Base-by-base conservation (phyloP, 2,888 invertebrate species). In the Actias luna region DNA sequence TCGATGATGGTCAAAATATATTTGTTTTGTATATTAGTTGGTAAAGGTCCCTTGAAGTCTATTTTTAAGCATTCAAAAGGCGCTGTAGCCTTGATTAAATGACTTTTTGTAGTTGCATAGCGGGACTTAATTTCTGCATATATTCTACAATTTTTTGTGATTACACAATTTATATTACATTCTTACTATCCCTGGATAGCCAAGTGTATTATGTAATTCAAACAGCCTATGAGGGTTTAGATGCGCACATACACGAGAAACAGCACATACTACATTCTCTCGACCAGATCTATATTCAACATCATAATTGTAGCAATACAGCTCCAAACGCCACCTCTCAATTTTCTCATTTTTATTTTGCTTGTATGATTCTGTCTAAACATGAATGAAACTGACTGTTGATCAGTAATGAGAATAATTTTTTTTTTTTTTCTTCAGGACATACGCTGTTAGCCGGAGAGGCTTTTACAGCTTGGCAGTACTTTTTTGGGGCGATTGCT, bases 1-100 rank as follows among this genome's bases (percentile, higher is more conserved):
- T 71, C 67, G 3, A 73, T 62, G 10, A 75, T 60, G 8, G 68
- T 68, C 25, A 73, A 59, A 31, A 67, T 59, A 42, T 63, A 65
- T 42, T 22, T 25, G 59, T 68, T 68, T 12, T 36, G 16, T 25
- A 63, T 61, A 58, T 59, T 60, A 14, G 62, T 46, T n/a, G 46
- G 46, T 12, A 46, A 22, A 46, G 46, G 46, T 46, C 46, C 46
- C 14, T 46, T 46, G 22, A 46, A 46, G 12, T 46, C 46, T 18
- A 46, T 7, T 7, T 46, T 46, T 12, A 46, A 22, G n/a, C 46
- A 5, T 46, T 46, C 14, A n/a, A n/a, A 46, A 18, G 46, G 46
- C 22, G 14, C 46, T 22, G 22, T 18, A n/a, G 46, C n/a, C 22
- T 46, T 46, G 22, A 46, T 46, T 18, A 46, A 22, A 46, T 18